Conservation (phyloP, 2,113 vertebrate genomes). For the Burhinus oedicnemus region DNA sequence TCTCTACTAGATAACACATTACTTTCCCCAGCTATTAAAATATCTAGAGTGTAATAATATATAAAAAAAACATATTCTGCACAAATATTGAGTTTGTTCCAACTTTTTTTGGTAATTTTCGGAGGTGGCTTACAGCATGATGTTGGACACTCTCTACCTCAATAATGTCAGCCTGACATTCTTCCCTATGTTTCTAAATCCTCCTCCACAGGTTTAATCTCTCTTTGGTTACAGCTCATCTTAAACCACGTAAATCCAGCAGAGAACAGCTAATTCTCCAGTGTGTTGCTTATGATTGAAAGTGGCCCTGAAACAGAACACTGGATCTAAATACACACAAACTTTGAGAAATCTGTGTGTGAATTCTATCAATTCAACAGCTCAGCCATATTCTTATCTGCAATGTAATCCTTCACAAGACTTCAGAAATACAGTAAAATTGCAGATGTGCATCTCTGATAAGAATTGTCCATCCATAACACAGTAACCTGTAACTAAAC, state of each 20-base stretch:
- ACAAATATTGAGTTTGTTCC: not conserved
- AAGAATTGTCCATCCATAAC: not conserved
- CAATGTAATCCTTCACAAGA: not conserved
- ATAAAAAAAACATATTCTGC: not conserved
- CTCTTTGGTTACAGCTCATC: not conserved
- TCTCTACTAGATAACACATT: not conserved
- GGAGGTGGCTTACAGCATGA: not conserved
- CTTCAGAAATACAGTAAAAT: not conserved
- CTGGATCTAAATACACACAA: not conserved
- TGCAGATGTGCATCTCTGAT: not conserved
- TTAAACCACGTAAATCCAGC: not conserved
- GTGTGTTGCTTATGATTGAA: not conserved
- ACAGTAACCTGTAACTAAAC: not conserved
- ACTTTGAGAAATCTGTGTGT: not conserved
- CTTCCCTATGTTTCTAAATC: not conserved
- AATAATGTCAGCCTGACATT: not conserved
- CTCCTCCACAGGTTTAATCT: not conserved
- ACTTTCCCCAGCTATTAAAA: not conserved
- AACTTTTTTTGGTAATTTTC: not conserved
- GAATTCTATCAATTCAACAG: not conserved
- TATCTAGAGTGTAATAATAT: not conserved
- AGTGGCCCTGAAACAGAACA: not conserved
- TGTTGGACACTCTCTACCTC: not conserved
- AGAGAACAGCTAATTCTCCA: not conserved
- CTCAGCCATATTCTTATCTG: not conserved